A percentile compares a stretch with the other conserved stretches of the same genome.
Conservation (phyloP, 2,113 vertebrate species). For the Bucco capensis region DNA sequence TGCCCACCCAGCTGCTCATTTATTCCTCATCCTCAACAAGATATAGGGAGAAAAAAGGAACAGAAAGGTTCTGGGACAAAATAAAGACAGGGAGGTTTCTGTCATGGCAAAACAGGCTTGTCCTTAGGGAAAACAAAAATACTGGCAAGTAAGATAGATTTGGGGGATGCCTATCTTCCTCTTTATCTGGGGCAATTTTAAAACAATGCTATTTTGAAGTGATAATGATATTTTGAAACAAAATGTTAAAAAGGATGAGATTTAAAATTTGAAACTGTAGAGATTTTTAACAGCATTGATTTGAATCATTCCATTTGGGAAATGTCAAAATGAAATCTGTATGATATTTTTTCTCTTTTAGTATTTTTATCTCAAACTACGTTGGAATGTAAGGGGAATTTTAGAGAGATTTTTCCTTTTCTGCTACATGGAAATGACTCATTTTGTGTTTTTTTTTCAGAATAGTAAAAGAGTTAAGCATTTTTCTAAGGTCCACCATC, state of each 20-base stretch:
- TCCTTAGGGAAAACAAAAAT: too few relatives aligned
- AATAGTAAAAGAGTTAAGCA: neutral
- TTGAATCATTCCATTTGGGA: neutral
- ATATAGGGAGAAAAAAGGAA: neutral
- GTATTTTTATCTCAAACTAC: neutral
- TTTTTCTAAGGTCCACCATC: neutral
- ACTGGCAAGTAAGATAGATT: neutral
- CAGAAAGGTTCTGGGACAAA: neutral
- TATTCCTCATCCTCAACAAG: neutral
- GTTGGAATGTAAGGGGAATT: neutral
- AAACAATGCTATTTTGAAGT: neutral
- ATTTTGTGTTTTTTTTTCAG: conserved; percentile 9
- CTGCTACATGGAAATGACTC: conserved; percentile 17
- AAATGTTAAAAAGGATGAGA: neutral
- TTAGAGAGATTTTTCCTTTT: neutral
- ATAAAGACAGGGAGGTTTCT: neutral
- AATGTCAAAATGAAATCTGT: neutral
- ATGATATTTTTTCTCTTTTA: neutral
- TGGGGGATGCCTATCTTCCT: neutral
- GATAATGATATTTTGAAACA: neutral
- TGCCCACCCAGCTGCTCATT: neutral
- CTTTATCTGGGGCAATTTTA: neutral
- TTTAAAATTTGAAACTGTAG: neutral
- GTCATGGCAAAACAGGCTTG: neutral
- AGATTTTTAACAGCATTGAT: neutral